phyloP scores from a whole-genome alignment of 2,888 invertebrate genomes.

The Drosophila kambysellisi region DNA sequence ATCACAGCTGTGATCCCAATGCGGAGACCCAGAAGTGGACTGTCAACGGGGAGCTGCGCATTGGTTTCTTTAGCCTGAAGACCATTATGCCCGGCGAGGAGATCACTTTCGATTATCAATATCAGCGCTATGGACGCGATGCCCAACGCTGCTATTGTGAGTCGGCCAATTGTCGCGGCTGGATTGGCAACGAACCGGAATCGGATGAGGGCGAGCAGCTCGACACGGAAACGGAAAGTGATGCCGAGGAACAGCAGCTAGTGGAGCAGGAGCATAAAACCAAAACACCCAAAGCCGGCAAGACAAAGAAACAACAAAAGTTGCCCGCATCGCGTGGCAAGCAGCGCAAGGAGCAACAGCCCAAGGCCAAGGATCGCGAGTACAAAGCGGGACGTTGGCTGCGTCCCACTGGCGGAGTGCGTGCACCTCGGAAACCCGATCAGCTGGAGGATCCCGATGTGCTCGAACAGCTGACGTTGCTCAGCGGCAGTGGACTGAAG shows the following conservation, averaged over 20 bases:
- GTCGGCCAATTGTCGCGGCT: constrained; percentile 95
- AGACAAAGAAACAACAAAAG: constrained; percentile 33
- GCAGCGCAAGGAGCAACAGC: constrained; percentile 55
- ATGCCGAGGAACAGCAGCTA: constrained; percentile 82
- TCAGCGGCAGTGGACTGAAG: constrained; percentile 92
- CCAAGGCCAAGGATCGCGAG: constrained; percentile 75
- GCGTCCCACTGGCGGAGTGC: constrained; percentile 44
- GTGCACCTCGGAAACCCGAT: constrained; percentile 56
- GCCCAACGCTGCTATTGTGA: constrained; percentile 99
- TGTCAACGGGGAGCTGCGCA: constrained; percentile 95
- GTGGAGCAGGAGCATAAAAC: constrained; percentile 32
- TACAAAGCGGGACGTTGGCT: constrained; percentile 72
- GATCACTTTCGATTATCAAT: constrained; percentile 99
- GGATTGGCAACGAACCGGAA: constrained; percentile 96
- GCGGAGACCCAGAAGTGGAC: constrained; percentile 99
- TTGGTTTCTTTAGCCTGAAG: constrained; percentile 98
- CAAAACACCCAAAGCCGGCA: constrained; percentile 30
- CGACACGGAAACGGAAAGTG: constrained; percentile 84
- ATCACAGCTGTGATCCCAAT: constrained; percentile 99
- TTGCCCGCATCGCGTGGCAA: constrained; percentile 24
- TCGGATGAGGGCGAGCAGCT: constrained; percentile 88
- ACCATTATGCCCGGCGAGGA: constrained; percentile 95
- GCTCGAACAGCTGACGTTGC: constrained; percentile 94
- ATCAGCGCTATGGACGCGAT: constrained; percentile 98
- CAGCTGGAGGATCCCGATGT: constrained; percentile 88